Evolutionary conservation across 2,888 invertebrate species (phyloP), one percentile per base, ranked within the genome.

Genomic region (Drosophila anomelani): DNA sequence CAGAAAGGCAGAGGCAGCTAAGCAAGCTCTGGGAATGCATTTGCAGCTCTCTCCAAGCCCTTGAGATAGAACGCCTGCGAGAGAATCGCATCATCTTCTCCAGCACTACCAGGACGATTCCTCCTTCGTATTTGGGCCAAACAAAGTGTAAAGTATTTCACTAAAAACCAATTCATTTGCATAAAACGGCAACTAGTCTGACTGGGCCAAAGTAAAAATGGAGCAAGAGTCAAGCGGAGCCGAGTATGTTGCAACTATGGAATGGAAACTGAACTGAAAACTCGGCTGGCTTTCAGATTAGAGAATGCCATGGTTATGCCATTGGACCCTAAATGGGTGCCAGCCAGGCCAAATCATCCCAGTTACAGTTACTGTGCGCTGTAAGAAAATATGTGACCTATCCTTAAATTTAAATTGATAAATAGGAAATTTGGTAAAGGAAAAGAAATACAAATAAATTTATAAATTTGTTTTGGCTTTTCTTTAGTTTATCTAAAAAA

Each of bases 101-200:
- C 38, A 38, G 57, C 38, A 29, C 29, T 46, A 6, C 7, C 29
- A 20, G 26, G 20, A 34, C 36, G 29, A 47, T 57, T 51, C 34
- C 58, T n/a, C 39, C 29, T 15, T 41, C 55, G 20, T 51, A 41
- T 34, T 47, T 41, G 43, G 20, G 56, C 32, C 47, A 59, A 63
- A 66, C 75, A 79, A 78, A 87, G 88, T 87, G 85, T 75, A 74
- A 83, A 88, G 81, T 76, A 85, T 89, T 83, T 78, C 88, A 88
- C 83, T 83, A 77, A 85, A 89, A 88, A 90, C 88, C 86, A 88
- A 90, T 89, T 88, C 88, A 86, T 86, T 86, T 86, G 88, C 86
- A 86, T 86, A 90, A 83, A 89, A 85, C 73, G 66, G 74, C 83
- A 88, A 77, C 77, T 74, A 68, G 76, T 51, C 63, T 55, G 76